phyloP scores from a whole-genome alignment of 2,888 invertebrate genomes.

The Drepanosiphum platanoidis region DNA sequence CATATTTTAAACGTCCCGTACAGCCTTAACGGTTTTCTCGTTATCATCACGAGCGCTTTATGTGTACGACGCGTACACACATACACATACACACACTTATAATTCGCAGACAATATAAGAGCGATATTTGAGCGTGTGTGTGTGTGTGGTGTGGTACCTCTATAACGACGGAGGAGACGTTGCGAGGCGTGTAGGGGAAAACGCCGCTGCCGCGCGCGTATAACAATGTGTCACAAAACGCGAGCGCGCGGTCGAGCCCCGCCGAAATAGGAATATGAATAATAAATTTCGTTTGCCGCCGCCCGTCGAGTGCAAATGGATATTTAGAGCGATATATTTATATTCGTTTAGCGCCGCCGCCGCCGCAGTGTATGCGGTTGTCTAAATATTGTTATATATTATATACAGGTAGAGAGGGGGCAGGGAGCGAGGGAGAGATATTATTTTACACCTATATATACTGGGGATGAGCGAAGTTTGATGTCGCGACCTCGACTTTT shows the following conservation, averaged over 20 bases:
- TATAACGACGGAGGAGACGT: neutral
- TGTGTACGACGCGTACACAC: neutral
- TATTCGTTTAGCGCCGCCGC: constrained; percentile 49
- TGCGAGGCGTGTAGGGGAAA: neutral
- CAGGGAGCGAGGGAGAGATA: neutral
- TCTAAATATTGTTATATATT: neutral
- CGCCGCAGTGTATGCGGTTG: neutral
- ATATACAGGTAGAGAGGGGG: neutral
- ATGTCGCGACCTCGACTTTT: neutral
- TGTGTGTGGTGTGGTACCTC: too few species aligned
- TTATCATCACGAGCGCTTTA: constrained; percentile 54
- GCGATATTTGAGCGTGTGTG: neutral
- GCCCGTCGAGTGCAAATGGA: constrained; percentile 17
- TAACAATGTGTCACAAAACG: constrained; percentile 46
- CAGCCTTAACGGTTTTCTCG: constrained; percentile 60
- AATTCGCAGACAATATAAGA: neutral
- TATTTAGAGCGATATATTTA: constrained; percentile 49
- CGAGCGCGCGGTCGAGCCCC: neutral
- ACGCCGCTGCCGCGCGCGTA: neutral
- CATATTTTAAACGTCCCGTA: constrained; percentile 59
- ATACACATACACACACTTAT: neutral
- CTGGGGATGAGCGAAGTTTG: neutral
- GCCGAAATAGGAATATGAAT: constrained; percentile 60
- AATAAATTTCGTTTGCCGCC: constrained; percentile 35
- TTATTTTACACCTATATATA: neutral